Evolutionary conservation across 2,888 invertebrate species (phyloP).

Genomic region (Oscheius sp.): DNA sequence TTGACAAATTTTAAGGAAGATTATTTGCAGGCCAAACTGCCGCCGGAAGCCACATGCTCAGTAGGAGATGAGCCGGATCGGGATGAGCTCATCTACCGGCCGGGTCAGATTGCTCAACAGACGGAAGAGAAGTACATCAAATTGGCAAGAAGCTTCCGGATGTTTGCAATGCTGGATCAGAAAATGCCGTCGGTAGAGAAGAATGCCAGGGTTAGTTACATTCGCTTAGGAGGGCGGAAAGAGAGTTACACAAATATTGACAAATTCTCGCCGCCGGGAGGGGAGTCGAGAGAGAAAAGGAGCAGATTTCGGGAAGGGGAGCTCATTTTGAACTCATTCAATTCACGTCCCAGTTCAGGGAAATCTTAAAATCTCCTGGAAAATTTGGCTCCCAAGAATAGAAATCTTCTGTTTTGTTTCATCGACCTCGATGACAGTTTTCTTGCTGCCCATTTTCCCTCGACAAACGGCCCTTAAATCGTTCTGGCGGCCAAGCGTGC

Average conservation of each 20-base stretch:
- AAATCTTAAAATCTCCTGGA: too few species aligned
- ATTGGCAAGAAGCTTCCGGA: conserved; percentile 53
- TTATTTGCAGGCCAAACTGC: conserved; percentile 56
- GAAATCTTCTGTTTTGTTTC: too few species aligned
- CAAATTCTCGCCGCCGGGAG: conserved; percentile 11
- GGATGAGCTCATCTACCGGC: conserved; percentile 65
- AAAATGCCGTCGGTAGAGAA: conserved; percentile 58
- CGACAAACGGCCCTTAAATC: too few species aligned
- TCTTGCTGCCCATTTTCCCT: too few species aligned
- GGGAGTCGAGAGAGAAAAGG: too few species aligned
- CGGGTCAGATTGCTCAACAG: conserved; percentile 53
- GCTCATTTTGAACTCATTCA: too few species aligned
- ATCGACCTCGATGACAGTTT: too few species aligned
- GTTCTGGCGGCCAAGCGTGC: too few species aligned
- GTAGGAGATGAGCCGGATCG: conserved; percentile 65
- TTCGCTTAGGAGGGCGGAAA: background rate
- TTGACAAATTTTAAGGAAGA: too few species aligned
- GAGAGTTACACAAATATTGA: conserved; percentile 9
- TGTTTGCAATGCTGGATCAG: conserved; percentile 48
- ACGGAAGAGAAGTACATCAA: conserved; percentile 57
- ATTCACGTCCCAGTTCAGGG: too few species aligned
- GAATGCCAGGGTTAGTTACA: conserved; percentile 46
- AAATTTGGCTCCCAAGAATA: too few species aligned
- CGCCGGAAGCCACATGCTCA: conserved; percentile 42
- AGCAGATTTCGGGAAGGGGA: too few species aligned